A percentile compares a stretch with the other conserved stretches of the same genome.
phyloP scores from a whole-genome alignment of 2,113 vertebrate species.

The Dicentrarchus labrax region DNA sequence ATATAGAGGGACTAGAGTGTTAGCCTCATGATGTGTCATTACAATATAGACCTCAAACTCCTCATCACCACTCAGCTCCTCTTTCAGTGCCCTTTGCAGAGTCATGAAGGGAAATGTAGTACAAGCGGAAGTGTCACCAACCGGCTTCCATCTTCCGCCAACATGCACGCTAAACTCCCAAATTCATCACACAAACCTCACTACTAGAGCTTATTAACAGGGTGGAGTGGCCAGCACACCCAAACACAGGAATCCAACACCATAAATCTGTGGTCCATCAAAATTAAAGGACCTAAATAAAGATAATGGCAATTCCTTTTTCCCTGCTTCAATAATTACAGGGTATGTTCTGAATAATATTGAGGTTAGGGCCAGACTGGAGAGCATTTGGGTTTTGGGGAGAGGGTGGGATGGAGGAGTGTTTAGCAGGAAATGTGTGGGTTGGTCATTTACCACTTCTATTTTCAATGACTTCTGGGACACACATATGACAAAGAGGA shows the following conservation, averaged over 20 bases:
- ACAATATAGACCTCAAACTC: background rate
- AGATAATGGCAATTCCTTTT: conserved; percentile 80
- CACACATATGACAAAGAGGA: conserved; percentile 60
- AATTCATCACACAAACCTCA: conserved; percentile 48
- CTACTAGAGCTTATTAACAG: conserved; percentile 70
- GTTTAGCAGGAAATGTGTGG: conserved; percentile 79
- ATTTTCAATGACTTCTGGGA: conserved; percentile 70
- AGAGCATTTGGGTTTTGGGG: conserved; percentile 65
- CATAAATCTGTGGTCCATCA: conserved; percentile 79
- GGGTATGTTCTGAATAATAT: conserved; percentile 78
- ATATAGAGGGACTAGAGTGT: background rate
- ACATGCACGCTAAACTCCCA: conserved; percentile 45
- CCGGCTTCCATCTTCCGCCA: conserved; percentile 38
- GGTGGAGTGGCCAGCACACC: conserved; percentile 71
- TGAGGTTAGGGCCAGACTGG: conserved; percentile 73
- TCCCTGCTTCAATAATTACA: conserved; percentile 81
- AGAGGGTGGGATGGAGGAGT: conserved; percentile 65
- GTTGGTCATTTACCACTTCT: conserved; percentile 72
- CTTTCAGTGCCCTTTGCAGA: background rate
- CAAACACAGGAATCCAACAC: conserved; percentile 74
- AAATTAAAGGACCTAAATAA: conserved; percentile 82
- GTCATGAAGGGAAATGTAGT: conserved; percentile 27
- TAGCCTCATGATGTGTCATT: background rate
- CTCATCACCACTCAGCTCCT: background rate
- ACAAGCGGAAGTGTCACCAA: conserved; percentile 53